phyloP scores from a whole-genome alignment of 2,113 vertebrate species.

The Rostratula benghalensis region DNA sequence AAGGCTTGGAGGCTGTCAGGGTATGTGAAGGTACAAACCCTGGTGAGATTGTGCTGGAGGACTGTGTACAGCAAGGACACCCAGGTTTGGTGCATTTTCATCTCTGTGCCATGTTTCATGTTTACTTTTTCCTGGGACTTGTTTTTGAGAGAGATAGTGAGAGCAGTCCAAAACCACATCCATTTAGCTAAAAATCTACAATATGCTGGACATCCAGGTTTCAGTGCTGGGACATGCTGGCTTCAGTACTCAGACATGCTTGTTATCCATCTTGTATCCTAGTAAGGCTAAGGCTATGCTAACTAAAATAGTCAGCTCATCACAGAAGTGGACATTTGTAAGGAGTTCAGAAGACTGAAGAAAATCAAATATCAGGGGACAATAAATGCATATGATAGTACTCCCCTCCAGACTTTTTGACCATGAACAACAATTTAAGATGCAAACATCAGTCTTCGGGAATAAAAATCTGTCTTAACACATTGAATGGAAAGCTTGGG shows the following conservation, averaged over 20 bases:
- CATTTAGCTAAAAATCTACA: too few relatives aligned
- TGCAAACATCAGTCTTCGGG: not conserved
- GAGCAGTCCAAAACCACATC: not conserved
- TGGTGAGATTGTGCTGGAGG: not conserved
- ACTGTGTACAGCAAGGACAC: not conserved
- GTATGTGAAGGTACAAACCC: not conserved
- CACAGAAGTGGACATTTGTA: not conserved
- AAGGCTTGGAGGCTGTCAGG: not conserved
- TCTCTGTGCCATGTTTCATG: not conserved
- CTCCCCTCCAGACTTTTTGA: not conserved
- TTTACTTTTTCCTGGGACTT: not conserved
- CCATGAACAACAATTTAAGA: not conserved
- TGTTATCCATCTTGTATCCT: not conserved
- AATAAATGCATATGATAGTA: not conserved
- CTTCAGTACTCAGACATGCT: not conserved
- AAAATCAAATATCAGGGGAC: not conserved
- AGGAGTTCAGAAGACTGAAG: not conserved
- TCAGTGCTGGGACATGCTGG: not conserved
- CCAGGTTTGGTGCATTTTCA: not conserved
- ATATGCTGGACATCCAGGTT: too few relatives aligned
- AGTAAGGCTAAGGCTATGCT: not conserved
- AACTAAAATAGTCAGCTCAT: not conserved
- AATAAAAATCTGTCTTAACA: not conserved
- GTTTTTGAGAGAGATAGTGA: not conserved
- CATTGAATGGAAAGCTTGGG: not conserved